Base-by-base conservation (phyloP, 2,888 invertebrate species). In the Drepanosiphum platanoidis region DNA sequence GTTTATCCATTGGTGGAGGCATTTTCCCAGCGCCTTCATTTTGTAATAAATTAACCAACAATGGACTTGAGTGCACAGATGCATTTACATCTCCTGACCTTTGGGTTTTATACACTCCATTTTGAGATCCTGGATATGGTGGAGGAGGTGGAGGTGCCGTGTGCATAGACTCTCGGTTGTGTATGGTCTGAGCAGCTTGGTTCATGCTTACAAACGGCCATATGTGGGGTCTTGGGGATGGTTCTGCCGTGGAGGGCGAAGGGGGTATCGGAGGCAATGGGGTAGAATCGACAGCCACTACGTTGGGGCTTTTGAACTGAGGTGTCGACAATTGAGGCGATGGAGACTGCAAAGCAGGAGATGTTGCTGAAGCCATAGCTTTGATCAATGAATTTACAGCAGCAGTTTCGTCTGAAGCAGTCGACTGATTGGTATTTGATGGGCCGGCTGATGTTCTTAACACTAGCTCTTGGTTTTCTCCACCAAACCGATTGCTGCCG, bases 131-230 rank as follows among this genome's bases (percentile, higher is more conserved):
- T 79, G 88, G 88, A 87, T 88, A 88, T 30, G 88, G 88, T 61
- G 88, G 88, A 34, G 88, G 88, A 18, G 88, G 88, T 42, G 86
- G 72, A 27, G 79, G 78, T 64, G 52, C 84, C 13, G 71, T 78
- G 4, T 87, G 87, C 66, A 87, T 81, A 70, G 87, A 87, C 87
- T 91, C 94, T 88, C 94, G 93, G 88, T 93, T 92, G 89, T 96
- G 95, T 90, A 96, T 94, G 78, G 96, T 95, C 90, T 96, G 93
- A 87, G 95, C 92, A 78, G 92, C 95, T 89, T 95, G 95, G 74
- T 96, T 95, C 96, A 97, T 96, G 90, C 96, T 96, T 89, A 95
- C 95, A 90, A 96, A 96, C 68, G 96, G 96, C 90, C 84, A 84
- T 77, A 84, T 84, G 77, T 84, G 84, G 68, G 84, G 84, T 70